Evolutionary conservation across 2,888 invertebrate genomes (phyloP).

Genomic region (Oligia latruncula): DNA sequence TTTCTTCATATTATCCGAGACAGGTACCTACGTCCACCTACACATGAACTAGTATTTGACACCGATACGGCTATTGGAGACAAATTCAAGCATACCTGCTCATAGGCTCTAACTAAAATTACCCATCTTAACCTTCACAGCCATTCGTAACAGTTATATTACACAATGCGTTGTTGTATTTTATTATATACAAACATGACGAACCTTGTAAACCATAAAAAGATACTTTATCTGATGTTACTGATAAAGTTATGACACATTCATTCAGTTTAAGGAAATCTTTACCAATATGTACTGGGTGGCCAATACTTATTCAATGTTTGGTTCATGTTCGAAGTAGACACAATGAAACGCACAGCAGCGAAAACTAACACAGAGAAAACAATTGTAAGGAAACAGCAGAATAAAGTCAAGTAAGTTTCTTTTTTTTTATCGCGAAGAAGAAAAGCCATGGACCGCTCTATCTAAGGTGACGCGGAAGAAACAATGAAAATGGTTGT

Average conservation of each 20-base stretch:
- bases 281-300: slow-evolving; percentile 29
- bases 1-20: not conserved
- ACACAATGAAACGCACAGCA: slow-evolving; percentile 33
- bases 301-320: slow-evolving; percentile 18
- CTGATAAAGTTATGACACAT: slow-evolving; percentile 53
- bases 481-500: not conserved
- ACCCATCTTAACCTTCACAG: slow-evolving; percentile 41
- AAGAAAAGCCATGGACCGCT: not conserved
- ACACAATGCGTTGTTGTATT: slow-evolving; percentile 37
- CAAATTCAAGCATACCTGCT: slow-evolving; percentile 29
- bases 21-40: not conserved
- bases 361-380: slow-evolving; percentile 3
- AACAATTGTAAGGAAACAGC: slow-evolving; percentile 13
- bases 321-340: not conserved
- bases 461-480: not conserved
- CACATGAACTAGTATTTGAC: slow-evolving; percentile 21
- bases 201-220: slow-evolving; percentile 23
- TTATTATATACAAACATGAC: slow-evolving; percentile 47
- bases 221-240: slow-evolving; percentile 45
- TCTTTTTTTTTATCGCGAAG: not conserved
- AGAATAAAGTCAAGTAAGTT: slow-evolving; percentile 40
- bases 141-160: slow-evolving; percentile 14
- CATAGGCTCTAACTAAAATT: slow-evolving; percentile 47
- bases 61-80: slow-evolving; percentile 29
- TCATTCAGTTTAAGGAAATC: slow-evolving; percentile 39